Evolutionary conservation across 2,113 vertebrate genomes (phyloP), one percentile per base, ranked within the genome.

Genomic region (Caranx melampygus): DNA sequence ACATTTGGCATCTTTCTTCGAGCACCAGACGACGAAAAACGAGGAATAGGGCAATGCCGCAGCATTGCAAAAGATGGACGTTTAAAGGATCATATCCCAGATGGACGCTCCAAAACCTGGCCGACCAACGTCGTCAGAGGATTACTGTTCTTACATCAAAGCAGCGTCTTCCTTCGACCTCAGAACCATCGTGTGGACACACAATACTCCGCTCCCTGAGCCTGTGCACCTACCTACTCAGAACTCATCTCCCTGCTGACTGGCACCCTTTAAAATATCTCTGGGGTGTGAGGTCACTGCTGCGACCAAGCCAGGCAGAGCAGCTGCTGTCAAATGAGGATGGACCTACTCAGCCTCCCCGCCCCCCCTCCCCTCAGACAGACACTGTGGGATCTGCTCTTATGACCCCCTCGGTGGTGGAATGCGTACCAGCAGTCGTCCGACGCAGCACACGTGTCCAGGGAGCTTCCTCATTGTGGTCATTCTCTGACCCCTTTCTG

Each of bases 241-340:
- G 21, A 96, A 94, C 94, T 94, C 92, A 90, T 94, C 93, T 94
- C 94, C 87, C 94, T 94, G 94, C 94, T 95, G 95, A 95, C 95
- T 93, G 95, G 94, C 94, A 94, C 95, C 94, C 96, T 97, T 96
- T 94, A 97, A 97, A 96, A 93, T 94, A 95, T 94, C 94, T 87
- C 93, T 90, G 90, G 95, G 89, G 79, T 86, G 92, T 94, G 93
- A 95, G 95, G 95, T 96, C 96, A 96, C 95, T 93, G 93, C 93
- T 95, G 94, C 92, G 15, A 40, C 94, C 92, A 93, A 95, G 96
- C 95, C 96, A 96, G 90, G 95, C 94, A 4, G 92, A 95, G 96
- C 97, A 96, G 96, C 95, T 95, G 92, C 89, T 75, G 75, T 85
- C 65, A 83, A 88, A 85, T 82, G 79, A 90, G 90, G 87, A 90